A percentile compares a stretch with the other conserved stretches of the same genome.
phyloP scores from a whole-genome alignment of 2,113 vertebrate species.

The Nicator chloris region DNA sequence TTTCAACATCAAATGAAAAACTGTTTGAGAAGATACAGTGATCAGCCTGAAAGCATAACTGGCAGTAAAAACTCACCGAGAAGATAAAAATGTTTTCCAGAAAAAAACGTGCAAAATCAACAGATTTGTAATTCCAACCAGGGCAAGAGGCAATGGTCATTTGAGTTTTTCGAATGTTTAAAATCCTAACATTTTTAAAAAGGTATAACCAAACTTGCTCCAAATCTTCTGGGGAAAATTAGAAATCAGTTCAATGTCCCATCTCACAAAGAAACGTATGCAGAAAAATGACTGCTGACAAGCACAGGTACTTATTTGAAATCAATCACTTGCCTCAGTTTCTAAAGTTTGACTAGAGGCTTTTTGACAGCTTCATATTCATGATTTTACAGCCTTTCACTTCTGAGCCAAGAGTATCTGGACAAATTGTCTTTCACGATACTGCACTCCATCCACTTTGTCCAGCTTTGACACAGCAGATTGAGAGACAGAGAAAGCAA shows the following conservation, averaged over 20 bases:
- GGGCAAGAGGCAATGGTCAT: background rate
- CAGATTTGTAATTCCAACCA: background rate
- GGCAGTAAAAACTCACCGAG: background rate
- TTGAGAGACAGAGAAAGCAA: background rate
- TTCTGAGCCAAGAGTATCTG: background rate
- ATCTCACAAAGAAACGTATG: accelerated
- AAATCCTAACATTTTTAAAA: background rate
- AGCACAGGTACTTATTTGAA: background rate
- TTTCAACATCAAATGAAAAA: background rate
- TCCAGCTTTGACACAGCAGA: background rate
- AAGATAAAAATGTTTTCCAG: background rate
- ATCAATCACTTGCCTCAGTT: background rate
- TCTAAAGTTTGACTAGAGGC: background rate
- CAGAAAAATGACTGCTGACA: background rate
- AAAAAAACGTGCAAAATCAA: background rate
- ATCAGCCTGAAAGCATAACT: background rate
- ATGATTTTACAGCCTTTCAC: background rate
- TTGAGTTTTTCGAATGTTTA: background rate
- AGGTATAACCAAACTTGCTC: background rate
- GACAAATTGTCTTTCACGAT: background rate
- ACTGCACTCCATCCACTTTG: background rate
- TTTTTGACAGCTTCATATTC: background rate
- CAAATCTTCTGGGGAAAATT: background rate
- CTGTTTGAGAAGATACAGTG: background rate
- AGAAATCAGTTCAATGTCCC: background rate